A percentile compares a stretch with the other conserved stretches of the same genome.
phyloP scores from a whole-genome alignment of 2,888 invertebrate species.

The Hanleya hanleyi region DNA sequence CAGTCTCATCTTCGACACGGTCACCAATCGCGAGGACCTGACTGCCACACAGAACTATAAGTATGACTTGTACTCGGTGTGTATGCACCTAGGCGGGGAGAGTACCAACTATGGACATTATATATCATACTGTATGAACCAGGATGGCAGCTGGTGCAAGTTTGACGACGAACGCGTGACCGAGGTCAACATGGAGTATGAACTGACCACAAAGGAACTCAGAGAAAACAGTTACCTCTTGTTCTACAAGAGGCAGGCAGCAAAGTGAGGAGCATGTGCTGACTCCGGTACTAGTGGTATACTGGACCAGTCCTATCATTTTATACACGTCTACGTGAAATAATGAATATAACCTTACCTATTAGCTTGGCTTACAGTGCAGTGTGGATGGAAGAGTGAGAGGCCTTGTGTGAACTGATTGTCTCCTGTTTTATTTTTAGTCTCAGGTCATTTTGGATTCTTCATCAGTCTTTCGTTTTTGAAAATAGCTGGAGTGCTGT shows the following conservation, averaged over 20 bases:
- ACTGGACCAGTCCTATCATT: too few relatives aligned
- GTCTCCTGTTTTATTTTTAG: too few relatives aligned
- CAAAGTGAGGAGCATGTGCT: too few relatives aligned
- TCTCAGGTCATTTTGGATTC: too few relatives aligned
- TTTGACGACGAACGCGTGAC: slow-evolving; percentile 68
- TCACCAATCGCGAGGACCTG: slow-evolving; percentile 61
- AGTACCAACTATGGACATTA: slow-evolving; percentile 68
- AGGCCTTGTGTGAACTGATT: too few relatives aligned
- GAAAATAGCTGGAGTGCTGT: too few relatives aligned
- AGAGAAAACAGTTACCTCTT: slow-evolving; percentile 69
- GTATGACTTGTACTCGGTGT: slow-evolving; percentile 68
- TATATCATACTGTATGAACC: slow-evolving; percentile 56
- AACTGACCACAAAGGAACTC: slow-evolving; percentile 62
- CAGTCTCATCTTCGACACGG: slow-evolving; percentile 63
- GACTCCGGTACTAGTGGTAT: too few relatives aligned
- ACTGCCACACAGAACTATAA: slow-evolving; percentile 43
- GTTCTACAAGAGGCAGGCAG: slow-evolving; percentile 57
- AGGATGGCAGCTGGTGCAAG: slow-evolving; percentile 59
- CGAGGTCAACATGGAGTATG: slow-evolving; percentile 69
- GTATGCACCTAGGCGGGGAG: slow-evolving; percentile 65
- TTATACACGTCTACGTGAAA: too few relatives aligned
- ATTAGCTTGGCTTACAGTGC: too few relatives aligned
- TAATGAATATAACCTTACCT: too few relatives aligned
- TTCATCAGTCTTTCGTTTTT: too few relatives aligned
- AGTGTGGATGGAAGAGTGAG: too few relatives aligned